These are phyloP conservation scores for Ceratosolen fusciceps DNA, from an alignment of 1,140 invertebrate species.

Conservation along the genomic window DNA sequence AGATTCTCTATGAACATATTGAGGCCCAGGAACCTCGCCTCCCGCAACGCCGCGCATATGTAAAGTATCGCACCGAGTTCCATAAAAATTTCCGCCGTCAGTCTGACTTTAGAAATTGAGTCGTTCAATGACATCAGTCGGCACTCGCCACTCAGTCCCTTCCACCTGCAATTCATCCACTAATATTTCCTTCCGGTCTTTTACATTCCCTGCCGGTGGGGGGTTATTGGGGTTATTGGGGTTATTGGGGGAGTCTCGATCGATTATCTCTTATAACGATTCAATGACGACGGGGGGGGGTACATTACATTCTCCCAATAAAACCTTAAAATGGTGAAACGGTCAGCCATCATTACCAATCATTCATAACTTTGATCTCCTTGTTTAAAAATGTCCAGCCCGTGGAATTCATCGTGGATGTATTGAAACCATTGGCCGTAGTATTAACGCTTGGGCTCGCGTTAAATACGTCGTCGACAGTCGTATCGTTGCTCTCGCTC, in stretches of 20 bases:
- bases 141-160: conserved; percentile 79
- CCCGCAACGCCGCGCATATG: conserved; percentile 83
- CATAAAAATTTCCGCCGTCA: conserved; percentile 79
- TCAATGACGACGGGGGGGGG: too few species aligned
- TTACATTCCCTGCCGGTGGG: too few species aligned
- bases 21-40: conserved; percentile 86
- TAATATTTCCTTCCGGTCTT: not conserved
- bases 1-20: conserved; percentile 94
- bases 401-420: not conserved
- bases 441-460: not conserved
- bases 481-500: not conserved
- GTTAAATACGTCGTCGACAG: not conserved
- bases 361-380: not conserved
- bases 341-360: too few species aligned
- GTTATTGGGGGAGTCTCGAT: too few species aligned
- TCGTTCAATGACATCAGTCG: conserved; percentile 77
- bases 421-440: not conserved
- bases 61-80: conserved; percentile 85
- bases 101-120: conserved; percentile 75
- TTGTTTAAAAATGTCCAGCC: not conserved
- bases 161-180: conserved; percentile 72
- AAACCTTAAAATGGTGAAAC: too few species aligned
- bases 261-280: too few species aligned
- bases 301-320: too few species aligned
- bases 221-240: too few species aligned